Base-by-base conservation (phyloP, 2,888 invertebrate genomes). In the Dorcus parallelipipedus region DNA sequence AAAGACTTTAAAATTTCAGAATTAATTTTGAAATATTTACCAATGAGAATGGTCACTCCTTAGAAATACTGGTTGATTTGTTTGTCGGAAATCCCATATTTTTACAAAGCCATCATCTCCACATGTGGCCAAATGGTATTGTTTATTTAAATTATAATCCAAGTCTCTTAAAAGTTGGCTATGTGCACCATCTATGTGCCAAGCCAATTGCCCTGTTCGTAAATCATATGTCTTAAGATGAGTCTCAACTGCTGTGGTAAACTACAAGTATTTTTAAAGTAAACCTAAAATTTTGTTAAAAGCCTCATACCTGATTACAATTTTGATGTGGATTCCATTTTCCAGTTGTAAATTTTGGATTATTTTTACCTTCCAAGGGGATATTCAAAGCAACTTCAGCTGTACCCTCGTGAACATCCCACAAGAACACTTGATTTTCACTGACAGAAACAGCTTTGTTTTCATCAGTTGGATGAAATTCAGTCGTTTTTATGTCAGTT, bases 101-200 rank as follows among this genome's bases (percentile, higher is more conserved):
- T 95, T 94, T 10, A 95, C 85, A 49, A 89, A 89, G 0, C 95
- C 96, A 78, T 99, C 98, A 77, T 99, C 98, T 0, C 98, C 98
- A 64, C 94, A 96, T 2, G 92, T 95, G 0, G 93, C 93, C 62
- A 98, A 75, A 65, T 93, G 92, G 73, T 97, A 97, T 71, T 96
- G 97, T 77, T 93, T 91, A 79, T 98, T 98, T n/a, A 96, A 93
- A 80, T 99, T 99, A 74, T 96, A 97, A 78, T 98, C 98, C 41
- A 99, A 77, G 73, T 96, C 95, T 54, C 97, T 82, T 61, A 94
- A 89, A 41, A 93, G 83, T 76, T 97, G 95, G 14, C 88, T 85
- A 78, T 98, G 97, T 3, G 94, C 93, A 54, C 71, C 67, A 62
- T 93, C 90, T 66, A 98, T 90, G 65, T 81, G 82, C 91, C 94